These are phyloP conservation scores for Heliconius nattereri DNA, from an alignment of 1,140 invertebrate genomes.

Conservation along the genomic window DNA sequence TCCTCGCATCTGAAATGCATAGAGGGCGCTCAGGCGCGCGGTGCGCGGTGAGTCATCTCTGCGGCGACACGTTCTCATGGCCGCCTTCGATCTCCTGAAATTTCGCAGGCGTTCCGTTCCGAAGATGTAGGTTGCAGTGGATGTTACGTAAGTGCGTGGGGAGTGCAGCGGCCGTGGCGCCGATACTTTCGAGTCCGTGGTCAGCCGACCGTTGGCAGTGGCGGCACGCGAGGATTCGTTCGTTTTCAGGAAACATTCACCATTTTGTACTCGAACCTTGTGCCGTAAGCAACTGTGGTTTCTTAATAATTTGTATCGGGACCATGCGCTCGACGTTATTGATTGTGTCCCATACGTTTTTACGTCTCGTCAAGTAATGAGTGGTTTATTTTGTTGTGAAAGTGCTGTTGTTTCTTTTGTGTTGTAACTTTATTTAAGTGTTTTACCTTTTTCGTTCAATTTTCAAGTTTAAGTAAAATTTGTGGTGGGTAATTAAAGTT, in stretches of 20 bases:
- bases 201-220: slow-evolving; percentile 66
- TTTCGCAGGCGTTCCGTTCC: slow-evolving; percentile 49
- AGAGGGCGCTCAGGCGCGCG: slow-evolving; percentile 69
- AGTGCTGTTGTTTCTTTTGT: slow-evolving; percentile 41
- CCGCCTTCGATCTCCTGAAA: slow-evolving; percentile 70
- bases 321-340: slow-evolving; percentile 46
- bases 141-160: slow-evolving; percentile 73
- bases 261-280: slow-evolving; percentile 69
- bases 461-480: slow-evolving; percentile 19
- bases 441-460: slow-evolving; percentile 14
- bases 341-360: slow-evolving; percentile 42
- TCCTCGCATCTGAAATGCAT: slow-evolving; percentile 53
- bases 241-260: slow-evolving; percentile 77
- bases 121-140: slow-evolving; percentile 71
- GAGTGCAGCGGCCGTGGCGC: slow-evolving; percentile 68
- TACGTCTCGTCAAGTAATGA: slow-evolving; percentile 43
- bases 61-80: slow-evolving; percentile 76
- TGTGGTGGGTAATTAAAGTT: slow-evolving; percentile 31
- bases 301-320: slow-evolving; percentile 35
- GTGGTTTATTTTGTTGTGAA: slow-evolving; percentile 56
- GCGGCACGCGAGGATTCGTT: slow-evolving; percentile 62
- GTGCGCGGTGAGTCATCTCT: slow-evolving; percentile 75
- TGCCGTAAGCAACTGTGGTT: slow-evolving; percentile 53
- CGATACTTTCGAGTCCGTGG: slow-evolving; percentile 70
- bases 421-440: slow-evolving; percentile 22